Evolutionary conservation across 64 coral and sea anemone genomes (phyloP).

Genomic region (Catalaphyllia jardinei): DNA sequence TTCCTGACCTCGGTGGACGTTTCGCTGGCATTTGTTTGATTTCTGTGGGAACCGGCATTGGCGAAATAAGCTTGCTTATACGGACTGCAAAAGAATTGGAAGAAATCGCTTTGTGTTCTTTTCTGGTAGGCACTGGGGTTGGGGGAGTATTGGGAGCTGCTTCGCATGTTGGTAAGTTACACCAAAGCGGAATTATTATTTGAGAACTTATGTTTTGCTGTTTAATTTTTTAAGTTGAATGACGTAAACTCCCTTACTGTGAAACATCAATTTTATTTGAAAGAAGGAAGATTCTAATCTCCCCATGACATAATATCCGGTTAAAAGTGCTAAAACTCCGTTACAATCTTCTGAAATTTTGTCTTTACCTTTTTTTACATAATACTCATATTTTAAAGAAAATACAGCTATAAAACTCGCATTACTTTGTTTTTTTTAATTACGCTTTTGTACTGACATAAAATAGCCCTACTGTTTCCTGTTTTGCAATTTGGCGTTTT

Average conservation of each 20-base stretch:
- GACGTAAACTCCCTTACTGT: too few species aligned
- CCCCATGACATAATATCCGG: too few species aligned
- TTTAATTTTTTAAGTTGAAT: too few species aligned
- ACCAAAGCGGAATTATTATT: neutral
- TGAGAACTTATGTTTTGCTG: too few species aligned
- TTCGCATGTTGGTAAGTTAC: conserved; percentile 71
- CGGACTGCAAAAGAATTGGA: conserved; percentile 18
- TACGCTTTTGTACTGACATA: neutral
- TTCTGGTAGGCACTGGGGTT: conserved; percentile 55
- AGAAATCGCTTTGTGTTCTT: conserved; percentile 49
- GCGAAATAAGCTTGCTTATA: conserved; percentile 56
- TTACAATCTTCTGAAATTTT: too few species aligned
- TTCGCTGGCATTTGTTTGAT: conserved; percentile 64
- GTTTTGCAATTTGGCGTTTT: neutral
- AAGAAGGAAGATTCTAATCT: too few species aligned
- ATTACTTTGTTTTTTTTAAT: neutral
- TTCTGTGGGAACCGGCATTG: conserved; percentile 55
- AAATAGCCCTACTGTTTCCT: neutral
- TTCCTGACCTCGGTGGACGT: conserved; percentile 16
- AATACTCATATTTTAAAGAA: too few species aligned
- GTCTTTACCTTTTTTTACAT: too few species aligned
- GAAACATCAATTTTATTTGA: too few species aligned
- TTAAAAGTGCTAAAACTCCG: too few species aligned
- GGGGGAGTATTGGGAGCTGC: conserved; percentile 48
- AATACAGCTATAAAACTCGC: too few species aligned